These are phyloP conservation scores for Hexactinellida sp. DNA, from an alignment of 37 sponge, comb jelly and placozoan species.

Conservation along the genomic window DNA sequence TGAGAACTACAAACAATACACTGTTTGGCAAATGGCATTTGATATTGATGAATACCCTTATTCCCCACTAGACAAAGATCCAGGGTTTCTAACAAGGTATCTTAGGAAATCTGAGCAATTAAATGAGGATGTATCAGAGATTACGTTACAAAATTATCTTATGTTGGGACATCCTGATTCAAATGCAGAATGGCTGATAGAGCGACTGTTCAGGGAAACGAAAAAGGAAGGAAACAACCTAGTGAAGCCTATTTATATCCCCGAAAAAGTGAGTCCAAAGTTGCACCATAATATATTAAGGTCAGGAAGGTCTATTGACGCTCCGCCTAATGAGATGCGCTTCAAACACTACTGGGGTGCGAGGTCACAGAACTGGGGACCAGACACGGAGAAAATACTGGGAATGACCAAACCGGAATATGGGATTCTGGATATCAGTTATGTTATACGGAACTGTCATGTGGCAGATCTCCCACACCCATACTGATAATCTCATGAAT, in stretches of 20 bases:
- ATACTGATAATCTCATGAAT: background rate
- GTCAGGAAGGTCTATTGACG: constrained; percentile 10
- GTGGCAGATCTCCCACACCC: background rate
- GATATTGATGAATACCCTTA: constrained; percentile 75
- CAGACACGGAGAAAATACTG: constrained; percentile 40
- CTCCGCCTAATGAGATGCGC: constrained; percentile 26
- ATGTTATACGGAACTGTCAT: background rate
- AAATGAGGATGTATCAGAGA: constrained; percentile 27
- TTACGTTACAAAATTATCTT: constrained; percentile 49
- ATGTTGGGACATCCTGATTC: constrained; percentile 36
- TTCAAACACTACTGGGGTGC: constrained; percentile 79
- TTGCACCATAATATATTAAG: constrained; percentile 35
- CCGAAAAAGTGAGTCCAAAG: constrained; percentile 10
- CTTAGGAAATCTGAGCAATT: constrained; percentile 18
- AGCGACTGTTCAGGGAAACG: constrained; percentile 32
- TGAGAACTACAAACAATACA: constrained; percentile 24
- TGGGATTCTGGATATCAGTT: background rate
- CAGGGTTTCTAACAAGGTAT: constrained; percentile 39
- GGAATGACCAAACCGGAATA: constrained; percentile 31
- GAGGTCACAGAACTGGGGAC: constrained; percentile 61
- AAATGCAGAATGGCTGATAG: constrained; percentile 19
- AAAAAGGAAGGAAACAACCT: constrained; percentile 30
- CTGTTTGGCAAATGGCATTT: constrained; percentile 48
- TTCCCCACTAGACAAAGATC: constrained; percentile 31
- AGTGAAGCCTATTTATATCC: constrained; percentile 57